A percentile compares a stretch with the other conserved stretches of the same genome.
These are phyloP conservation scores for Trimorus sp. DNA, from an alignment of 2,888 invertebrate species.

Conservation along the genomic window DNA sequence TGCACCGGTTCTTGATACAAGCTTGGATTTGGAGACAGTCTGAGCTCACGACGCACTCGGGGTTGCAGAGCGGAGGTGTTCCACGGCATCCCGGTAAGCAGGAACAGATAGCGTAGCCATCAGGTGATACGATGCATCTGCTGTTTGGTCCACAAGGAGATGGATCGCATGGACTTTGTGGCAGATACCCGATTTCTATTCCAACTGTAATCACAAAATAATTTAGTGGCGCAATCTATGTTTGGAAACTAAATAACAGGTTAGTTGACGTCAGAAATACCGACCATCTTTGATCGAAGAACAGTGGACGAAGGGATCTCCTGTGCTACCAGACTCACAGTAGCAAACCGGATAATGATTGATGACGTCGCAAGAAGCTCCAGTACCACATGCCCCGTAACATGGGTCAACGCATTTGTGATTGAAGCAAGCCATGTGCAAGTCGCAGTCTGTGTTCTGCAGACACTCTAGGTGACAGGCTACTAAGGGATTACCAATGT, in stretches of 20 bases:
- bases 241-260: too few relatives aligned
- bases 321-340: slow-evolving; percentile 85
- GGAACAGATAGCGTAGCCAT: slow-evolving; percentile 81
- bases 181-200: slow-evolving; percentile 50
- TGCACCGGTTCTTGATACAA: slow-evolving; percentile 90
- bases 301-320: slow-evolving; percentile 87
- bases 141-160: slow-evolving; percentile 91
- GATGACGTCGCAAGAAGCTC: slow-evolving; percentile 88
- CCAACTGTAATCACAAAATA: slow-evolving; percentile 23
- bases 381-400: slow-evolving; percentile 86
- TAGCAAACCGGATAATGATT: slow-evolving; percentile 91
- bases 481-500: slow-evolving; percentile 90
- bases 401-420: slow-evolving; percentile 84
- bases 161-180: slow-evolving; percentile 79
- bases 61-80: slow-evolving; percentile 91
- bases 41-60: slow-evolving; percentile 92
- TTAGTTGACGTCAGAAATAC: too few relatives aligned
- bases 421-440: slow-evolving; percentile 82
- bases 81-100: slow-evolving; percentile 88
- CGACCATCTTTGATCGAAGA: slow-evolving; percentile 76
- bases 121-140: slow-evolving; percentile 86
- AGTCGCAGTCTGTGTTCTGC: slow-evolving; percentile 85
- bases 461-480: slow-evolving; percentile 92
- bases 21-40: slow-evolving; percentile 91
- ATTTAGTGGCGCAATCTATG: too few relatives aligned